Conservation (phyloP, 2,888 invertebrate species). For the Anthophora plumipes region DNA sequence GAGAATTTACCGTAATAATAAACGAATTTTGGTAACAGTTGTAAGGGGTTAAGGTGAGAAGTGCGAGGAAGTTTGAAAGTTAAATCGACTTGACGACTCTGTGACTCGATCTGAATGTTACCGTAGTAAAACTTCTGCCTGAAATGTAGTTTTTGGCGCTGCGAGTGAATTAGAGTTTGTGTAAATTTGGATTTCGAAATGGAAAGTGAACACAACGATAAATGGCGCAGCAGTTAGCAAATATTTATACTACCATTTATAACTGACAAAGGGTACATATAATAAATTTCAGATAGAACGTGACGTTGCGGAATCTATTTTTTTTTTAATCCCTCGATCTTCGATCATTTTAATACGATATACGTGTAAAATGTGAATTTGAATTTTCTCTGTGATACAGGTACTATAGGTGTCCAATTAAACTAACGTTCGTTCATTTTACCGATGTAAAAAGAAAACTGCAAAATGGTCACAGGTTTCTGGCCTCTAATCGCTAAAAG, state of each 20-base stretch:
- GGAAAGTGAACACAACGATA: background rate
- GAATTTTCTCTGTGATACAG: background rate
- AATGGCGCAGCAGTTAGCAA: background rate
- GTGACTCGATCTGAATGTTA: background rate
- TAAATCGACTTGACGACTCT: background rate
- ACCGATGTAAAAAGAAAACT: background rate
- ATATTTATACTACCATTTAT: background rate
- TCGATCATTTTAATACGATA: too few species aligned
- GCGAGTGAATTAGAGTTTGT: background rate
- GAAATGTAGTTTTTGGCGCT: conserved; percentile 1
- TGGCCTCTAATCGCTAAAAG: conserved; percentile 4
- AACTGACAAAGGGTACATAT: too few species aligned
- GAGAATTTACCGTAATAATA: background rate
- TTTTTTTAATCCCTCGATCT: background rate
- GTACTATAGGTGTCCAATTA: background rate
- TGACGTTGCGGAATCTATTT: background rate
- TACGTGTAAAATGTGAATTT: too few species aligned
- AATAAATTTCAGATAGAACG: background rate
- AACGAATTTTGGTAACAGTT: background rate
- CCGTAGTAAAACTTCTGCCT: background rate
- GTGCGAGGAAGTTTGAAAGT: background rate
- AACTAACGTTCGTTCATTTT: background rate
- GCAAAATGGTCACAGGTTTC: conserved; percentile 7
- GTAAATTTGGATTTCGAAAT: background rate
- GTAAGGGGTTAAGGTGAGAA: background rate